These are phyloP conservation scores for Drosophila ogumai DNA, from an alignment of 1,140 invertebrate species.

Conservation along the genomic window DNA sequence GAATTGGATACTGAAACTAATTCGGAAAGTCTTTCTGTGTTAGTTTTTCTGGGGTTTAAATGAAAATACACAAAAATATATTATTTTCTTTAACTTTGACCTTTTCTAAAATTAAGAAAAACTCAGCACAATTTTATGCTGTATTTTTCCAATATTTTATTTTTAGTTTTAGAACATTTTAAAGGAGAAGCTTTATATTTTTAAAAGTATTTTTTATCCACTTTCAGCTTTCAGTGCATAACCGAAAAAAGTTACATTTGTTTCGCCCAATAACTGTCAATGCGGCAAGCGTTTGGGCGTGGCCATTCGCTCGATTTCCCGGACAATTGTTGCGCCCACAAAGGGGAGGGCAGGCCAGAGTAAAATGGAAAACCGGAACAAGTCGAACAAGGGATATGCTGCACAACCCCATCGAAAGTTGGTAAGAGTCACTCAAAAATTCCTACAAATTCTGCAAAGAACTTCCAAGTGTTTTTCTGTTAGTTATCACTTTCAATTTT, in stretches of 20 bases:
- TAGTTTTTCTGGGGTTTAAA: too few relatives aligned
- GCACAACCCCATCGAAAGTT: background rate
- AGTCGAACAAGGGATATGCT: constrained; percentile 8
- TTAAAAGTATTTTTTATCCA: background rate
- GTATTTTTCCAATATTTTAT: too few relatives aligned
- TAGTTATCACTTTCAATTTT: too few relatives aligned
- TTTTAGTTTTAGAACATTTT: too few relatives aligned
- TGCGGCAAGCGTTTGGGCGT: constrained; percentile 61
- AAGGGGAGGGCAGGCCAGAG: background rate
- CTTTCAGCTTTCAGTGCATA: background rate
- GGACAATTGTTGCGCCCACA: constrained; percentile 61
- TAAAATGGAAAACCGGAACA: background rate
- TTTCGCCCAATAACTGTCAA: constrained; percentile 65
- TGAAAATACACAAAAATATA: too few relatives aligned
- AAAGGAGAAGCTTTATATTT: too few relatives aligned
- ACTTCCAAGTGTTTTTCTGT: background rate
- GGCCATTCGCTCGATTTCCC: constrained; percentile 50
- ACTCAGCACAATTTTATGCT: too few relatives aligned
- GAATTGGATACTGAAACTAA: background rate
- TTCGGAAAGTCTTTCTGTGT: too few relatives aligned
- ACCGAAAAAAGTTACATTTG: constrained; percentile 50
- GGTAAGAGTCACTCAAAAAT: too few relatives aligned
- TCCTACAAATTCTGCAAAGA: background rate
- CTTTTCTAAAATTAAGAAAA: too few relatives aligned
- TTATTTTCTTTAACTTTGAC: too few relatives aligned